Conservation (phyloP, 2,113 vertebrate genomes). For the Alces alces region DNA sequence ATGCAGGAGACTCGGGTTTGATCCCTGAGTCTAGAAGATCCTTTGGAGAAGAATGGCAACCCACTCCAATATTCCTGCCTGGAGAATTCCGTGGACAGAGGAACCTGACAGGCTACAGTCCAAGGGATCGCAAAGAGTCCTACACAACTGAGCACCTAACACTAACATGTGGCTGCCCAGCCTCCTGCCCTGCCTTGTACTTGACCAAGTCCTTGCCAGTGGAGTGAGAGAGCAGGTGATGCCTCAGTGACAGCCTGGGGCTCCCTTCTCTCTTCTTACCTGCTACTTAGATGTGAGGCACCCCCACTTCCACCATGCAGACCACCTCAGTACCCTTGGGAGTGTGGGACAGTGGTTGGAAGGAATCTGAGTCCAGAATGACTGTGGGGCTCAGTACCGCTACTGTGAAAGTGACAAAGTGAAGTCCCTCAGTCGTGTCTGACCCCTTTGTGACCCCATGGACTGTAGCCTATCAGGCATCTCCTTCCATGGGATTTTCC, state of each 20-base stretch:
- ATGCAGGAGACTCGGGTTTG: background rate
- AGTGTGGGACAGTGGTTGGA: background rate
- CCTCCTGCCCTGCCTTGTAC: background rate
- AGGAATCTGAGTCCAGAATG: background rate
- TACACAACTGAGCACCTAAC: fast-evolving
- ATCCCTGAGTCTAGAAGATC: background rate
- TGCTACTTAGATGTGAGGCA: background rate
- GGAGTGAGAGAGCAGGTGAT: background rate
- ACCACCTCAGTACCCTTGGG: background rate
- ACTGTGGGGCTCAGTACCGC: background rate
- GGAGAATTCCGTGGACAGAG: background rate
- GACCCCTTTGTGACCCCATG: background rate
- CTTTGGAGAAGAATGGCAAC: background rate
- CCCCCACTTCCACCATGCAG: background rate
- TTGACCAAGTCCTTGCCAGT: background rate
- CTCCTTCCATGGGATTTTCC: background rate
- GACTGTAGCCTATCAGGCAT: background rate
- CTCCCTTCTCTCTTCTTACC: background rate
- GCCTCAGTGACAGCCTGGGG: background rate
- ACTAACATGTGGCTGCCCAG: background rate
- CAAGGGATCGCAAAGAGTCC: fast-evolving
- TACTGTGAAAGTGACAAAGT: background rate
- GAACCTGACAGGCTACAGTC: background rate
- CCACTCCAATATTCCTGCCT: background rate
- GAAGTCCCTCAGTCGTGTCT: background rate